phyloP scores from a whole-genome alignment of 2,888 invertebrate species.

The Cheilosia urbana region DNA sequence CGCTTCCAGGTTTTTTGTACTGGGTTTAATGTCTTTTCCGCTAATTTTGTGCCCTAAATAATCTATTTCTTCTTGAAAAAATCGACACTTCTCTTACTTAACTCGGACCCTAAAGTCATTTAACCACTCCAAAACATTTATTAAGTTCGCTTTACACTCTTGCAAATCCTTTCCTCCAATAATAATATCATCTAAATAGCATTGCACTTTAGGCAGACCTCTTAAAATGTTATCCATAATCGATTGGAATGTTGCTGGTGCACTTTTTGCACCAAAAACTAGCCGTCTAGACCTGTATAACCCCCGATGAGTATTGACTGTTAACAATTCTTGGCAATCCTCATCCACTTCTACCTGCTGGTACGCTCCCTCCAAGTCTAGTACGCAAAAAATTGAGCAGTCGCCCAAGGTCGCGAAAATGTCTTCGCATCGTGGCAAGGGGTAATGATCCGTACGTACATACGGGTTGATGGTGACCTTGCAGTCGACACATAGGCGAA shows the following conservation, averaged over 20 bases:
- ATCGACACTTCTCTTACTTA: background rate
- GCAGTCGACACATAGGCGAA: slow-evolving; percentile 79
- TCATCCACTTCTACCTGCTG: no score
- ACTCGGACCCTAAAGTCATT: background rate
- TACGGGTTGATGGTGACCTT: no score
- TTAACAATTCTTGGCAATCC: no score
- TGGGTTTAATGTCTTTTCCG: background rate
- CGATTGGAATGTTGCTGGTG: background rate
- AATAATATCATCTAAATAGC: background rate
- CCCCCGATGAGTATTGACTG: no score
- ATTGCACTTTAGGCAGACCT: background rate
- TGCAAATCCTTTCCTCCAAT: background rate
- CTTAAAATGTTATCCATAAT: slow-evolving; percentile 18
- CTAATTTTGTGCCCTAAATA: background rate
- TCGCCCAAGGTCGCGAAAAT: no score
- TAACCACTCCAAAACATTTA: slow-evolving; percentile 1
- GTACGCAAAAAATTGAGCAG: no score
- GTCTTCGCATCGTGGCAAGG: no score
- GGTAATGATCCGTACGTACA: no score
- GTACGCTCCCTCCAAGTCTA: no score
- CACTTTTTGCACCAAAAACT: background rate
- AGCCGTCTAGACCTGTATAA: no score
- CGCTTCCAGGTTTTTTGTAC: background rate
- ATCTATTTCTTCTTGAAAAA: slow-evolving; percentile 7
- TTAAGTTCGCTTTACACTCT: background rate